A percentile compares a stretch with the other conserved stretches of the same genome.
Evolutionary conservation across 2,888 invertebrate species (phyloP).

Genomic region (Eretmocerus hayati): DNA sequence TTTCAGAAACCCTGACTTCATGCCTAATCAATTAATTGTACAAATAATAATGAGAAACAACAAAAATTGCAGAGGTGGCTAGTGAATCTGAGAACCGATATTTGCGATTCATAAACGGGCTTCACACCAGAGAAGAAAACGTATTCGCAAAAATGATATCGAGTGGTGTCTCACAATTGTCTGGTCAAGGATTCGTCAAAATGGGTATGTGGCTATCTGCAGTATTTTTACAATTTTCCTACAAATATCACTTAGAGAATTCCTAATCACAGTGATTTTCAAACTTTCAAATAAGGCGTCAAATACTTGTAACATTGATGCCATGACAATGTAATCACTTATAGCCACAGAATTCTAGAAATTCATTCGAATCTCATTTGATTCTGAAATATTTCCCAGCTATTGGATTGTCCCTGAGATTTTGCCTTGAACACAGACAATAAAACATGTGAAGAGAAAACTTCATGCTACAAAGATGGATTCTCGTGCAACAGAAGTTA

Average conservation of each 20-base stretch:
- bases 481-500: conserved; percentile 49
- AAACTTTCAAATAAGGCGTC: too few species aligned
- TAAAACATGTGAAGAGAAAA: conserved; percentile 53
- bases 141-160: conserved; percentile 56
- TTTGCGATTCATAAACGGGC: conserved; percentile 49
- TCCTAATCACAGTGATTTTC: too few species aligned
- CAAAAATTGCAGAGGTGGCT: conserved; percentile 31
- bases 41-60: not conserved
- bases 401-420: conserved; percentile 63
- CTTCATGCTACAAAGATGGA: conserved; percentile 43
- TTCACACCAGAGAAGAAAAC: conserved; percentile 44
- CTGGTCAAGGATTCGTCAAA: conserved; percentile 45
- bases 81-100: conserved; percentile 44
- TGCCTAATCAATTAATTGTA: not conserved
- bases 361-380: not conserved
- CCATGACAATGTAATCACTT: too few species aligned
- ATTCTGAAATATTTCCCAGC: conserved; percentile 23
- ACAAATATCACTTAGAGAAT: too few species aligned
- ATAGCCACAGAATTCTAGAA: not conserved
- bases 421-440: conserved; percentile 51
- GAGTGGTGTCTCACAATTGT: conserved; percentile 72
- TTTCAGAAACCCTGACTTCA: not conserved
- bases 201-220: conserved; percentile 28
- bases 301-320: too few species aligned
- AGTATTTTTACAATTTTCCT: too few species aligned